Conservation (phyloP, 2,888 invertebrate genomes). For the Encarsia formosa region DNA sequence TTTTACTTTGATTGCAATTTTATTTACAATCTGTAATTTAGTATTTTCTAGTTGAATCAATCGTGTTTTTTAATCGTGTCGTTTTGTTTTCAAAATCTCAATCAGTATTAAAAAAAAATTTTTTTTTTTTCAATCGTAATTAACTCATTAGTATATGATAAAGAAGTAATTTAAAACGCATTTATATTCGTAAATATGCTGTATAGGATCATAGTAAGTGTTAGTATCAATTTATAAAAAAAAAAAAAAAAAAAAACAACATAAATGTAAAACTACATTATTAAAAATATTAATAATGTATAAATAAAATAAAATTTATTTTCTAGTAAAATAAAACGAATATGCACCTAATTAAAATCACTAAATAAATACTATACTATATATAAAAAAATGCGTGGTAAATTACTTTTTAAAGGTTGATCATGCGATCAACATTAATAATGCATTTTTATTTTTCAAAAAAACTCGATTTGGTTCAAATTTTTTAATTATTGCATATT, state of each 20-base stretch:
- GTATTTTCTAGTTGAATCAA: too few species aligned
- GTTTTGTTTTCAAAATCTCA: too few species aligned
- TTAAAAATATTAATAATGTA: constrained; percentile 2
- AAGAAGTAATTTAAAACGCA: constrained; percentile 14
- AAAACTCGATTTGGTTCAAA: too few species aligned
- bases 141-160: too few species aligned
- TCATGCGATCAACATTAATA: too few species aligned
- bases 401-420: constrained; percentile 17
- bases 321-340: constrained; percentile 21
- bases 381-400: constrained; percentile 5
- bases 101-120: too few species aligned
- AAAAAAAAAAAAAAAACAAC: not conserved
- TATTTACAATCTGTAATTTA: too few species aligned
- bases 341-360: constrained; percentile 18
- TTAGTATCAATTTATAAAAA: constrained; percentile 21
- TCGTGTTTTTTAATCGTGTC: too few species aligned
- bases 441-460: too few species aligned
- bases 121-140: too few species aligned
- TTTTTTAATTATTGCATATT: too few species aligned
- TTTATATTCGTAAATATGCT: constrained; percentile 11
- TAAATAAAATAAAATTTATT: constrained; percentile 23
- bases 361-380: constrained; percentile 13
- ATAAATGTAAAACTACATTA: constrained; percentile 14
- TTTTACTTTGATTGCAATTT: constrained; percentile 5
- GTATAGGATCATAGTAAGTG: constrained; percentile 15